Conservation (phyloP, 2,113 vertebrate species). For the Oryzias curvinotus region DNA sequence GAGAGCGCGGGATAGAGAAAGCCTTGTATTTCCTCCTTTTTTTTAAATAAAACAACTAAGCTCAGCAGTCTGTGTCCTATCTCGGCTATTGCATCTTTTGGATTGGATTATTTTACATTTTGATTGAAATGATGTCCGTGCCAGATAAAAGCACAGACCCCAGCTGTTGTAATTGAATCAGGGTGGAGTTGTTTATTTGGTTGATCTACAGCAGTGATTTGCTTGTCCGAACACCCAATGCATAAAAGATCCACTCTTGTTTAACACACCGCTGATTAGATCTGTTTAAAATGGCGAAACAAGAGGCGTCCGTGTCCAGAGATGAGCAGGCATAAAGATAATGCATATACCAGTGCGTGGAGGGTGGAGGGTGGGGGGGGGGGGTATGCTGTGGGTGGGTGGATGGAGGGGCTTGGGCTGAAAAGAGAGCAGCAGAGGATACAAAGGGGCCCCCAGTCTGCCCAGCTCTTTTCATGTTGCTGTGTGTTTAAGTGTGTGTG, state of each 20-base stretch:
- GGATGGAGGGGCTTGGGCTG: constrained; percentile 42
- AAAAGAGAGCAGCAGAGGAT: constrained; percentile 36
- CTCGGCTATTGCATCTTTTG: constrained; percentile 88
- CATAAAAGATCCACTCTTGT: constrained; percentile 96
- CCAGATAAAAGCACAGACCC: constrained; percentile 90
- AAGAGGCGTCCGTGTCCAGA: constrained; percentile 77
- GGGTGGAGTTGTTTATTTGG: constrained; percentile 91
- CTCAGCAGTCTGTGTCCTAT: constrained; percentile 95
- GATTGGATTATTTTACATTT: constrained; percentile 99
- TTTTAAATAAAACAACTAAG: constrained; percentile 88
- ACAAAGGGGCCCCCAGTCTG: constrained; percentile 41
- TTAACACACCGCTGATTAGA: constrained; percentile 93
- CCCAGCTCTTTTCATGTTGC: constrained; percentile 31
- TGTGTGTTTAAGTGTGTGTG: constrained; percentile 9
- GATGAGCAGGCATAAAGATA: constrained; percentile 80
- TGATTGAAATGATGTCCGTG: constrained; percentile 99
- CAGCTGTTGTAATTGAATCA: constrained; percentile 95
- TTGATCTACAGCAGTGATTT: constrained; percentile 88
- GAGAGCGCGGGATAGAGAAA: constrained; percentile 50
- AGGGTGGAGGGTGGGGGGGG: constrained; percentile 51
- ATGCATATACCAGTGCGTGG: constrained; percentile 69
- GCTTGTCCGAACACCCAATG: constrained; percentile 89
- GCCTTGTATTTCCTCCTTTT: constrained; percentile 78
- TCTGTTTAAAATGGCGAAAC: constrained; percentile 86
- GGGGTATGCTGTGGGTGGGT: constrained; percentile 33